A percentile compares a stretch with the other conserved stretches of the same genome.
These are phyloP conservation scores for Gnathonemus longibarbis DNA, from an alignment of 2,113 vertebrate species.

Conservation along the genomic window DNA sequence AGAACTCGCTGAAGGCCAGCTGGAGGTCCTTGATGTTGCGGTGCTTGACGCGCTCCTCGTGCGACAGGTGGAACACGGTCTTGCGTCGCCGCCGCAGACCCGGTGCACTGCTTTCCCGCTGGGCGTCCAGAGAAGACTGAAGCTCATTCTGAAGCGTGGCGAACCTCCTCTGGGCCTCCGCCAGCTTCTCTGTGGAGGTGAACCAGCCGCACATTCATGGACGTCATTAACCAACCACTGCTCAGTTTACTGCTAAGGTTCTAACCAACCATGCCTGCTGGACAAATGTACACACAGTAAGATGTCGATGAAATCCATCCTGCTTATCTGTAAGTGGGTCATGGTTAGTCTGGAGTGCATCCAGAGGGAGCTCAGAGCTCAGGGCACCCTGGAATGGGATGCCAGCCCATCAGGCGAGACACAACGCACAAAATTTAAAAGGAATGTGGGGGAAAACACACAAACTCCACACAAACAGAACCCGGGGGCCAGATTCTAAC, in stretches of 20 bases:
- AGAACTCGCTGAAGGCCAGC: slow-evolving; percentile 99
- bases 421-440: neutral
- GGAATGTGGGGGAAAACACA: neutral
- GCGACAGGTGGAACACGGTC: slow-evolving; percentile 86
- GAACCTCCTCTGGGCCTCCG: slow-evolving; percentile 87
- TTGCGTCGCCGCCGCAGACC: slow-evolving; percentile 75
- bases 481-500: neutral
- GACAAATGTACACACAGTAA: neutral
- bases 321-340: neutral
- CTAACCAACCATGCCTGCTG: neutral
- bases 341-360: neutral
- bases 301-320: neutral
- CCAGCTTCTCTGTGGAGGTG: slow-evolving; percentile 77
- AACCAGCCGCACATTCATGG: neutral
- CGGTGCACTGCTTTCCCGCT: slow-evolving; percentile 75
- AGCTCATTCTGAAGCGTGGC: slow-evolving; percentile 92
- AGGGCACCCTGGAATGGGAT: neutral
- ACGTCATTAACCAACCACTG: neutral
- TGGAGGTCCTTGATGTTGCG: slow-evolving; percentile 97
- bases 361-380: neutral
- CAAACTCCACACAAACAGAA: neutral
- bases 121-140: slow-evolving; percentile 87
- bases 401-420: neutral
- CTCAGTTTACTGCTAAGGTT: neutral
- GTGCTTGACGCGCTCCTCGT: slow-evolving; percentile 90